Conservation (phyloP, 2,113 vertebrate species). For the Mesitornis unicolor region DNA sequence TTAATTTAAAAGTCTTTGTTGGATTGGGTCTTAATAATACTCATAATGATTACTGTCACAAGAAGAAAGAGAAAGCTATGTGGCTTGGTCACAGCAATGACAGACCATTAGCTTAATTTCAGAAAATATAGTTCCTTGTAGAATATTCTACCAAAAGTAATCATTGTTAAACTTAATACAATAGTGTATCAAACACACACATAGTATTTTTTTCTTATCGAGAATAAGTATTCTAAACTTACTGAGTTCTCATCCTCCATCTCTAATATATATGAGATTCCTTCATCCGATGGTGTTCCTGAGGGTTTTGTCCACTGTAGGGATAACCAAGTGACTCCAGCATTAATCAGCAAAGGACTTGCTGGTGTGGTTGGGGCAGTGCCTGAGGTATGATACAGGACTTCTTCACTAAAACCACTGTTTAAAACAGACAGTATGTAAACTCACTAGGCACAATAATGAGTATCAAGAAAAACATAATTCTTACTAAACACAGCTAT, state of each 20-base stretch:
- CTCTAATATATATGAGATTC: conserved; percentile 92
- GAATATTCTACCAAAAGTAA: not conserved
- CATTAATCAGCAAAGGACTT: conserved; percentile 86
- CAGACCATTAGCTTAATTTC: not conserved
- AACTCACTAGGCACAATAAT: conserved; percentile 19
- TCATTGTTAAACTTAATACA: not conserved
- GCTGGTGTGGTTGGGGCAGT: conserved; percentile 91
- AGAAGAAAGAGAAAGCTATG: not conserved
- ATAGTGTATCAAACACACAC: not conserved
- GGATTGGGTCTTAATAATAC: not conserved
- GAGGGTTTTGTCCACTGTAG: conserved; percentile 91
- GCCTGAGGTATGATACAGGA: conserved; percentile 95
- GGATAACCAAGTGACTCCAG: conserved; percentile 90
- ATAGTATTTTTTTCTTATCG: not conserved
- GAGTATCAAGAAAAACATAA: not conserved
- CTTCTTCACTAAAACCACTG: conserved; percentile 94
- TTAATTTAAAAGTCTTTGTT: not conserved
- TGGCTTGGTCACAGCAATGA: not conserved
- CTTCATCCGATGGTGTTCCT: conserved; percentile 92
- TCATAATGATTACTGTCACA: not conserved
- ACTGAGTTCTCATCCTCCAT: conserved; percentile 97
- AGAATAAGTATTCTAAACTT: conserved; percentile 70
- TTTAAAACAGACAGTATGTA: conserved; percentile 66
- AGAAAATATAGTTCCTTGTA: not conserved
- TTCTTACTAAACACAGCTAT: not conserved